Evolutionary conservation across 2,888 invertebrate genomes (phyloP), one percentile per base, ranked within the genome.

Genomic region (Elysia crispata): DNA sequence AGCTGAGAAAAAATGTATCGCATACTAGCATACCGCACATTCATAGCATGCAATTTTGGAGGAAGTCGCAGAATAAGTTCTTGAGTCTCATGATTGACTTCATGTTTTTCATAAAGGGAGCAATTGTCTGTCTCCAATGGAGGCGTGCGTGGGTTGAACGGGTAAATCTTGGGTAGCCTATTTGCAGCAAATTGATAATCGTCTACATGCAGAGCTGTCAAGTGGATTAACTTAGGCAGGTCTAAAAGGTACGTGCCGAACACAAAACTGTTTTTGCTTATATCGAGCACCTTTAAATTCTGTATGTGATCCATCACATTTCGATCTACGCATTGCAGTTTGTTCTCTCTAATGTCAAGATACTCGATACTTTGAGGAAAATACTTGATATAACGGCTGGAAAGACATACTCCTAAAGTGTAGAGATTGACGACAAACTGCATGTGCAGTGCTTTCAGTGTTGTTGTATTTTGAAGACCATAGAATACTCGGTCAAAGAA

Each of bases 241-340:
- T 78, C 41, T 60, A 54, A n/a, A 15, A 78, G 41, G n/a, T 70
- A 78, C 6, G 41, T 25, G 41, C 60, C 33, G 30, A 78, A 78
- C 0, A 67, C 62, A 60, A 60, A 60, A 5, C 23, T 54, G 49
- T 78, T 78, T 6, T n/a, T 25, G 1, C 72, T 49, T 13, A 78
- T 11, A 28, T 60, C 60, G 3, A 78, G 0, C 13, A n/a, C 15
- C 28, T 28, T 72, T 11, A 78, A 20, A 18, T 18, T n/a, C n/a
- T n/a, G 20, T 41, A 41, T 41, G 1, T 3, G 30, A n/a, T 54
- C 50, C 60, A n/a, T 72, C 20, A 49, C 3, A 23, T 25, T 6
- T 28, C 62, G 11, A 25, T 77, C 77, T 8, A 77, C 77, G 15
- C 67, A 66, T 8, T 50, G 50, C 3, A 77, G 13, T 28, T 77